Evolutionary conservation across 2,113 vertebrate genomes (phyloP).

Genomic region (Istiophorus platypterus): DNA sequence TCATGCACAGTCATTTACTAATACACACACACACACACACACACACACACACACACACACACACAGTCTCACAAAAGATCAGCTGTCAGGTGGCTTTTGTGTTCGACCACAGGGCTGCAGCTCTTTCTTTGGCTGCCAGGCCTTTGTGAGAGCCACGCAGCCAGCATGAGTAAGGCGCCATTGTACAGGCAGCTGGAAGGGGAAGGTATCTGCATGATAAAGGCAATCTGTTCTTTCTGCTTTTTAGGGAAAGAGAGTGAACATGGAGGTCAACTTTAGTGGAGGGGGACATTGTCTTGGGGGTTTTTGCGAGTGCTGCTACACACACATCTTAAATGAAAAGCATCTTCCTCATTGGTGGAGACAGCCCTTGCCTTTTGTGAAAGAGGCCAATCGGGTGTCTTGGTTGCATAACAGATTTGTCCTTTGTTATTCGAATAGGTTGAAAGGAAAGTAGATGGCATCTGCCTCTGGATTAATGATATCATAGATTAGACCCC

Average conservation of each 20-base stretch:
- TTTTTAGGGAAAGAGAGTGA: constrained; percentile 54
- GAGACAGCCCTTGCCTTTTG: constrained; percentile 55
- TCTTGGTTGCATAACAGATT: constrained; percentile 65
- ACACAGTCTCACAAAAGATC: constrained; percentile 61
- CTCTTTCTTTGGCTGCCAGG: constrained; percentile 69
- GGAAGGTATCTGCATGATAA: constrained; percentile 84
- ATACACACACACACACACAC: constrained; percentile 20
- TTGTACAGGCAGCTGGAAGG: constrained; percentile 85
- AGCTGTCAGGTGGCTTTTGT: constrained; percentile 77
- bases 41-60: constrained; percentile 22
- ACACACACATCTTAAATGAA: constrained; percentile 65
- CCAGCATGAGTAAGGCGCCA: constrained; percentile 73
- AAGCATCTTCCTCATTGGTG: constrained; percentile 69
- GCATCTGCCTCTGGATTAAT: constrained; percentile 67
- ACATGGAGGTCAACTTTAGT: constrained; percentile 75
- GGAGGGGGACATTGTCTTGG: constrained; percentile 46
- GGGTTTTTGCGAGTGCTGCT: constrained; percentile 28
- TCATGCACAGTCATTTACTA: too few relatives aligned
- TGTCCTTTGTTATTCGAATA: constrained; percentile 75
- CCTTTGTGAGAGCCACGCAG: constrained; percentile 81
- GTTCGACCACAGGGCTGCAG: constrained; percentile 52
- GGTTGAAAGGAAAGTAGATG: constrained; percentile 39
- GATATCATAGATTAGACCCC: constrained; percentile 49
- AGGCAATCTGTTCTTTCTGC: constrained; percentile 81
- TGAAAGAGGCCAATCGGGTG: constrained; percentile 64